Evolutionary conservation across 2,797 vertebrate genomes (phyloP).

Genomic region (Acropternis orthonyx): DNA sequence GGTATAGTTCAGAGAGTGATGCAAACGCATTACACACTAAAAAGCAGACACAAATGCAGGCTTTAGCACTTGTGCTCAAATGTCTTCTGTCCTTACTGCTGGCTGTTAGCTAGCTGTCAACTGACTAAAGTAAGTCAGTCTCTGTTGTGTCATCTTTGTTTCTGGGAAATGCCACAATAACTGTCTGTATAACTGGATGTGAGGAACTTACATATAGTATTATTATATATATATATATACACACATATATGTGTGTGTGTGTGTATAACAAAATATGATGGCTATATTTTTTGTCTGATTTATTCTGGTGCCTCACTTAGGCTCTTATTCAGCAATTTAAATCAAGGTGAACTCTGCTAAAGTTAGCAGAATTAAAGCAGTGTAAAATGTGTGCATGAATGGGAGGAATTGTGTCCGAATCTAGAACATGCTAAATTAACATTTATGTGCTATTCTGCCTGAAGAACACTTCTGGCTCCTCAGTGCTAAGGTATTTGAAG

Average conservation of each 20-base stretch:
- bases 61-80: background rate
- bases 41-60: background rate
- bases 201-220: background rate
- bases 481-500: conserved; percentile 15
- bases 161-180: background rate
- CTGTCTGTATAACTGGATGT: background rate
- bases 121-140: background rate
- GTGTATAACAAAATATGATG: background rate
- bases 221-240: background rate
- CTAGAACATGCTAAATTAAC: conserved; percentile 46
- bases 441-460: conserved; percentile 20
- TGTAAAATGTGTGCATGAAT: background rate
- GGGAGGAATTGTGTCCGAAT: background rate
- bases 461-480: conserved; percentile 17
- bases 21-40: background rate
- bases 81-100: background rate
- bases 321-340: background rate
- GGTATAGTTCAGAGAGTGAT: background rate
- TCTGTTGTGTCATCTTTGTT: background rate
- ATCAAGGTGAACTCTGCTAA: background rate
- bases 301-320: background rate
- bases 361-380: background rate
- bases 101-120: background rate
- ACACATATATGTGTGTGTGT: background rate
- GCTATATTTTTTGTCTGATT: background rate